A percentile compares a stretch with the other conserved stretches of the same genome.
Evolutionary conservation across 2,888 invertebrate species (phyloP).

Genomic region (Amblyteles armatorius): DNA sequence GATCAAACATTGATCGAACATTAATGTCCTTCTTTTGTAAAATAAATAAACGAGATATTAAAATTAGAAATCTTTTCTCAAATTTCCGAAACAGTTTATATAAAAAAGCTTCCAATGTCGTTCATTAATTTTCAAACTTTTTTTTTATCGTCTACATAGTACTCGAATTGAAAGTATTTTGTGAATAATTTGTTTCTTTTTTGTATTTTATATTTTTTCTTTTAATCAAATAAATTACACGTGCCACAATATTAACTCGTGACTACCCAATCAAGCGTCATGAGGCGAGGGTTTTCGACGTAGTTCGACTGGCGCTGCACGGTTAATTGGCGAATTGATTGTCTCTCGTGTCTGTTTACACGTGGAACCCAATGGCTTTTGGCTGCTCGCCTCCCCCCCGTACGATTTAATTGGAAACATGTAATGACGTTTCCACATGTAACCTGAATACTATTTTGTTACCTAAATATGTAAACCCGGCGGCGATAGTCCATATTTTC

Average conservation of each 20-base stretch:
- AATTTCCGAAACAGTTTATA: too few relatives aligned
- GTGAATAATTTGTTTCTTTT: too few relatives aligned
- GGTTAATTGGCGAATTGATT: slow-evolving; percentile 54
- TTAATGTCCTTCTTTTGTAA: too few relatives aligned
- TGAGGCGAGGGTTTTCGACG: slow-evolving; percentile 23
- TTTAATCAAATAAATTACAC: too few relatives aligned
- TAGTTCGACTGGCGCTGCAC: neutral
- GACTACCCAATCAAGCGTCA: slow-evolving; percentile 39
- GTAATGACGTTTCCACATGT: slow-evolving; percentile 24
- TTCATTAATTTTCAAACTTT: too few relatives aligned
- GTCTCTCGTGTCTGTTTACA: slow-evolving; percentile 32
- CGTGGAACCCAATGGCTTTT: slow-evolving; percentile 23
- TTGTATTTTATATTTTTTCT: too few relatives aligned
- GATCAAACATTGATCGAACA: too few relatives aligned
- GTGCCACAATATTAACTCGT: neutral
- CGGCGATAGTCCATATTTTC: neutral
- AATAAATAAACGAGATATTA: too few relatives aligned
- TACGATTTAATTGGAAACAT: slow-evolving; percentile 51
- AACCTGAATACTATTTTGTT: slow-evolving; percentile 6
- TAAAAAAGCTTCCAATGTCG: too few relatives aligned
- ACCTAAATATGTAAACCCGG: neutral
- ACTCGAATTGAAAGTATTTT: too few relatives aligned
- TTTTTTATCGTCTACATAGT: too few relatives aligned
- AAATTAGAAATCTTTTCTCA: too few relatives aligned
- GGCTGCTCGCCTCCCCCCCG: neutral